Percentiles rank a stretch among this genome's conserved stretches.
These are phyloP conservation scores for Tribolium madens DNA, from an alignment of 1,140 invertebrate species.

Conservation along the genomic window DNA sequence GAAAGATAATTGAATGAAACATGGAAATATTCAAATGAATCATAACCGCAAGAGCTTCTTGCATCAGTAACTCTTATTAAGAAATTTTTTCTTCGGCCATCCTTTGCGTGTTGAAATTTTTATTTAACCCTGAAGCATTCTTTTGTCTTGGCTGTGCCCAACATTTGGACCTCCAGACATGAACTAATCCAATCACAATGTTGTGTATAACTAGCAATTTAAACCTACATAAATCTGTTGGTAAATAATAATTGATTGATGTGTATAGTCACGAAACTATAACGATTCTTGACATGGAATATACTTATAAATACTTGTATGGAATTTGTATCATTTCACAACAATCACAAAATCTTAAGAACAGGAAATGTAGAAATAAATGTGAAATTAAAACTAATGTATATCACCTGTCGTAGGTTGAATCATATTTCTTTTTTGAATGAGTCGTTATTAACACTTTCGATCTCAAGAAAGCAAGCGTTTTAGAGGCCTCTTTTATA, in stretches of 20 bases:
- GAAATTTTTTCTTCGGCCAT: not conserved
- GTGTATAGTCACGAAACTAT: not conserved
- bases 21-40: conserved; percentile 10
- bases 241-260: not conserved
- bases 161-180: not conserved
- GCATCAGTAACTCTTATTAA: not conserved
- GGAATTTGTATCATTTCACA: no score
- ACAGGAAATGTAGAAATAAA: no score
- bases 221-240: no score
- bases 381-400: no score
- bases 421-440: no score
- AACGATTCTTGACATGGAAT: not conserved
- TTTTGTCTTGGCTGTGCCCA: not conserved
- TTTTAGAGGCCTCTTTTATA: not conserved
- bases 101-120: not conserved
- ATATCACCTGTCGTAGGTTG: no score
- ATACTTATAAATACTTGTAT: not conserved
- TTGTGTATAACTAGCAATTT: not conserved
- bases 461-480: not conserved
- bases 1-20: not conserved
- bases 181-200: not conserved
- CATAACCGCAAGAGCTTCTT: not conserved
- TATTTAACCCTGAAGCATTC: not conserved
- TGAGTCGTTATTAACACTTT: not conserved
- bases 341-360: not conserved